Conservation (phyloP, 2,797 vertebrate genomes). For the Pseudochirops cupreus region DNA sequence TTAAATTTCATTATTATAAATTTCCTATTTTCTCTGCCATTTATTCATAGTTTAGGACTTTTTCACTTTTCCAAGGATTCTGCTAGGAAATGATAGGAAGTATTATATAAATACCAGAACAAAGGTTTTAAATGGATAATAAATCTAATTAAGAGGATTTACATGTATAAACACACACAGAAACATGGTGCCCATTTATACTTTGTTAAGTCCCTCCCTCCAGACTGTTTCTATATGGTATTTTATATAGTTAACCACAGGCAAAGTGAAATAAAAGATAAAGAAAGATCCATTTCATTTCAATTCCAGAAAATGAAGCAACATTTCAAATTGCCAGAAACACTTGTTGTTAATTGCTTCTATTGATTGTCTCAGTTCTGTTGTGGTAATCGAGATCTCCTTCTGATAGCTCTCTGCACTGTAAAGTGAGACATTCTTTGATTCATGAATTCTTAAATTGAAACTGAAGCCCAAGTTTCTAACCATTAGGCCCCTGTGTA, state of each 20-base stretch:
- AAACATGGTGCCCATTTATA: background rate
- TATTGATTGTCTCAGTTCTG: slow-evolving; percentile 73
- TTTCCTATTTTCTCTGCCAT: background rate
- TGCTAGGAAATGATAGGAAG: background rate
- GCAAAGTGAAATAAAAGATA: slow-evolving; percentile 71
- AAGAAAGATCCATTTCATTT: slow-evolving; percentile 69
- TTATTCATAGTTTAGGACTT: background rate
- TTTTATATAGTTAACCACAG: slow-evolving; percentile 49
- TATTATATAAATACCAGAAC: background rate
- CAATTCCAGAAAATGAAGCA: slow-evolving; percentile 78
- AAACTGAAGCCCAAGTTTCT: slow-evolving; percentile 63
- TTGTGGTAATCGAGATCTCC: slow-evolving; percentile 33
- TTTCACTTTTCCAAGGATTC: background rate
- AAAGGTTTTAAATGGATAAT: background rate
- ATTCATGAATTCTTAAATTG: slow-evolving; percentile 72
- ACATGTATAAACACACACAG: background rate
- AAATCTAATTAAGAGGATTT: background rate
- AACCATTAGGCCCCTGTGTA: background rate
- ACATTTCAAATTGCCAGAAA: slow-evolving; percentile 77
- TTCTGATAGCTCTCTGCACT: background rate
- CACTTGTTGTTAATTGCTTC: slow-evolving; percentile 76
- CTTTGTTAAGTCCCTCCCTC: background rate
- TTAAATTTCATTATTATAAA: background rate
- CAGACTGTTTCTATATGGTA: background rate
- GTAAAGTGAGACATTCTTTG: slow-evolving; percentile 68